Base-by-base conservation (phyloP, 1,140 invertebrate species). In the Drosophila lini region DNA sequence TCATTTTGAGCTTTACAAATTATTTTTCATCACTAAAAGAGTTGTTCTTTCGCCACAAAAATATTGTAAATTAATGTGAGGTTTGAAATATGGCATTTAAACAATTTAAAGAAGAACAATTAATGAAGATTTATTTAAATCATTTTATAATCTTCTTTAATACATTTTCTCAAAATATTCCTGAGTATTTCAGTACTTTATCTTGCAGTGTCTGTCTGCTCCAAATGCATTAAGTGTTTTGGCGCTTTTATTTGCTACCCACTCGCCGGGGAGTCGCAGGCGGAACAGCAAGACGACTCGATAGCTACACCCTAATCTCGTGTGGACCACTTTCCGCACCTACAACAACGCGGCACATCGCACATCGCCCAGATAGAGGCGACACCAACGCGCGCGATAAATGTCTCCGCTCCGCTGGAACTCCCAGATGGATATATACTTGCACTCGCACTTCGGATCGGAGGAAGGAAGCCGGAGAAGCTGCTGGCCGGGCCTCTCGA, bases 191-290 rank as follows among this genome's bases (percentile, higher is more conserved):
- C 1, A 38, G 0, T 6, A 11, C 15, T 58, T 25, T 16, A 5
- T 48, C 13, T 36, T 34, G 28, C 65, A 69, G 68, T 71, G 52
- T 41, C 53, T 71, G 47, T 71, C 67, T 71, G 84, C 84, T 89
- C 84, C 84, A 89, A 90, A 89, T 89, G 81, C 84, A 89, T 89
- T 89, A 90, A 88, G 84, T 89, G 83, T 74, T 68, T 84, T 59
- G 76, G 63, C 81, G 81, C 81, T 84, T 84, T 83, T 83, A 84
- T 84, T 83, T 80, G 68, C 81, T 68, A 63, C 81, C 81, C 78
- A 85, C 82, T 81, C 82, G 61, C 57, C 68, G 48, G 38, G 58
- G 77, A 71, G 68, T 58, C 68, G 53, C 65, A 59, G 65, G 36
- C 68, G 50, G 68, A 70, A 59, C 67, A 71, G 42, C 65, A 70